Conservation (phyloP, 1,140 invertebrate genomes). For the Propsilocerus akamusi region DNA sequence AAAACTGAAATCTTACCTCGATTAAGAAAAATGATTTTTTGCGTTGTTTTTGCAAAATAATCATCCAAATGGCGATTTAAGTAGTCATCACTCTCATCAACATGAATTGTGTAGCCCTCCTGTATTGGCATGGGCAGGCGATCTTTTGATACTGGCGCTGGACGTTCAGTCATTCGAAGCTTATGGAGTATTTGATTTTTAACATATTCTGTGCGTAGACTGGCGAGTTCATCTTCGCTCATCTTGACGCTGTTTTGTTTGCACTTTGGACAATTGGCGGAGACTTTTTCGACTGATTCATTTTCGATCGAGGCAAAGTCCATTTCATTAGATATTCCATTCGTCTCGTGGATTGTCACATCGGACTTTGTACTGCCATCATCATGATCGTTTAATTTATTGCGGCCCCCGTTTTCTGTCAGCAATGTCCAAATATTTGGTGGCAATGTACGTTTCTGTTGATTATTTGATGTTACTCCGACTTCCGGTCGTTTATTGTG, state of each 20-base stretch:
- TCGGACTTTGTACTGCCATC: neutral
- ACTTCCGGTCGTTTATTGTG: no score
- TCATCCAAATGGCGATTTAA: slow-evolving; percentile 39
- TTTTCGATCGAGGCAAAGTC: neutral
- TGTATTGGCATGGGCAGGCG: slow-evolving; percentile 47
- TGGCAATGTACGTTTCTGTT: neutral
- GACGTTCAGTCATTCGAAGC: slow-evolving; percentile 48
- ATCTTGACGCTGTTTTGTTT: slow-evolving; percentile 19
- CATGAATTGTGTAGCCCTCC: slow-evolving; percentile 29
- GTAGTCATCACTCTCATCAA: slow-evolving; percentile 21
- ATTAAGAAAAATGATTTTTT: slow-evolving; percentile 56
- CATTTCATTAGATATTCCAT: neutral
- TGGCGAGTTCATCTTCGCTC: slow-evolving; percentile 28
- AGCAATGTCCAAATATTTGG: neutral
- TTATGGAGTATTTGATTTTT: slow-evolving; percentile 67
- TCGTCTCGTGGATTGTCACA: no score
- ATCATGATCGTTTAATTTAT: neutral
- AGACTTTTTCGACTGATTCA: neutral
- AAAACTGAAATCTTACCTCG: slow-evolving; percentile 34
- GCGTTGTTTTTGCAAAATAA: slow-evolving; percentile 59
- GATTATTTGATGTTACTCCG: no score
- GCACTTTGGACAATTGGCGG: slow-evolving; percentile 16
- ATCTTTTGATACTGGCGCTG: slow-evolving; percentile 34
- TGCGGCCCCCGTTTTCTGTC: neutral
- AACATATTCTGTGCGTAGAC: slow-evolving; percentile 52